Conservation (phyloP, 2,113 vertebrate genomes). For the Formicarius rufipectus region DNA sequence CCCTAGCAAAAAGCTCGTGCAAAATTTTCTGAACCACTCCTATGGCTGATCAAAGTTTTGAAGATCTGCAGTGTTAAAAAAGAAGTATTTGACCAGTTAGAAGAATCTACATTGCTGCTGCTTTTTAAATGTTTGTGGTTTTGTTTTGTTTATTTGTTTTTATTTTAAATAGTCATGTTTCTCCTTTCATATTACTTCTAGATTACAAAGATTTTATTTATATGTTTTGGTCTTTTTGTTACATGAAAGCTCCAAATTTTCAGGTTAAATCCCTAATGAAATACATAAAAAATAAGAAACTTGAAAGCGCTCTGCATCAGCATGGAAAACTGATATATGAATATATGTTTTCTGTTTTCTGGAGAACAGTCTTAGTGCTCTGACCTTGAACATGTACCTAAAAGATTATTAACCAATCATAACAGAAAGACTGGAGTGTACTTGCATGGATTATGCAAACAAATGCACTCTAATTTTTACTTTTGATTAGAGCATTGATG, state of each 20-base stretch:
- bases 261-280: neutral
- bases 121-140: neutral
- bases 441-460: neutral
- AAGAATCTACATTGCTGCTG: neutral
- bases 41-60: neutral
- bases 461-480: neutral
- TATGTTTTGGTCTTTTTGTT: neutral
- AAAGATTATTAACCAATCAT: neutral
- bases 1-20: neutral
- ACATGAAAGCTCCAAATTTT: neutral
- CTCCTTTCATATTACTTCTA: neutral
- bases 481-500: neutral
- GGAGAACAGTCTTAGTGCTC: neutral
- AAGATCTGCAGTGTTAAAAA: neutral
- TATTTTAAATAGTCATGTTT: neutral
- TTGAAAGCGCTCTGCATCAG: neutral
- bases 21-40: neutral
- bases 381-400: neutral
- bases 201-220: neutral
- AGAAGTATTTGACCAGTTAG: neutral
- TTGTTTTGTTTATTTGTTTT: neutral
- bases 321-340: rapidly evolving
- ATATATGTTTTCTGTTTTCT: neutral
- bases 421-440: neutral
- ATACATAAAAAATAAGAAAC: neutral